Base-by-base conservation (phyloP, 2,113 vertebrate species). In the Terrapene triunguis region DNA sequence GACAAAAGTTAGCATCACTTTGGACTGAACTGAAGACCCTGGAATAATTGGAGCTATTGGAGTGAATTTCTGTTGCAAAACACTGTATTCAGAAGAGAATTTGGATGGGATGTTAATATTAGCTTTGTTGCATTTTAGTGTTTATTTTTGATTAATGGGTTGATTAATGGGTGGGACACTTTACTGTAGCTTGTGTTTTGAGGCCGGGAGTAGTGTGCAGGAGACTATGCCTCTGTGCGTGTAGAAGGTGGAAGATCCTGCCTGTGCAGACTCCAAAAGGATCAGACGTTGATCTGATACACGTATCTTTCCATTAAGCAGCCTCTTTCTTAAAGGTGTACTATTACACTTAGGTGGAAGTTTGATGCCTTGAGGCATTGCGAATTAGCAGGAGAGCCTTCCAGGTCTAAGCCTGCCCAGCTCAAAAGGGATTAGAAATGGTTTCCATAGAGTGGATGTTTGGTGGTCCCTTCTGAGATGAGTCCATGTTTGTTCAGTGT, bases 21-120 rank as follows among this genome's bases (percentile, higher is more conserved):
- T 1, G 0, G 25, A 79, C 7, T 81, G 59, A 85, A 24, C 1
- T 82, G 13, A 1, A 1, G 55, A 27, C 19, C 7, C 24, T 53
- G 59, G 42, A 93, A 44, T 42, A 19, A 48, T 9, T 4, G 51
- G 87, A 69, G 19, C 0, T 5, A 4, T 2, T 4, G 42, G 80
- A 65, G 8, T 22, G 81, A 86, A 14, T 12, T 3, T 8, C 3
- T 35, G 19, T 72, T 9, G 35, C n/a, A 5, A 8, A 38, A n/a
- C 17, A 8, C 8, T 9, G 17, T 21, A n/a, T n/a, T 19, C 17
- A 8, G 35, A 69, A n/a, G 9, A 21, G 14, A 51, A 38, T 11
- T 87, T n/a, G 16, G 53, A 54, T 51, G 12, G 14, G 82, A 82
- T n/a, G 19, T 1, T 47, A 29, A 2, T 76, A 42, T 29, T 53